These are phyloP conservation scores for Melanerpes aurifrons DNA, from an alignment of 2,113 vertebrate species.

Conservation along the genomic window DNA sequence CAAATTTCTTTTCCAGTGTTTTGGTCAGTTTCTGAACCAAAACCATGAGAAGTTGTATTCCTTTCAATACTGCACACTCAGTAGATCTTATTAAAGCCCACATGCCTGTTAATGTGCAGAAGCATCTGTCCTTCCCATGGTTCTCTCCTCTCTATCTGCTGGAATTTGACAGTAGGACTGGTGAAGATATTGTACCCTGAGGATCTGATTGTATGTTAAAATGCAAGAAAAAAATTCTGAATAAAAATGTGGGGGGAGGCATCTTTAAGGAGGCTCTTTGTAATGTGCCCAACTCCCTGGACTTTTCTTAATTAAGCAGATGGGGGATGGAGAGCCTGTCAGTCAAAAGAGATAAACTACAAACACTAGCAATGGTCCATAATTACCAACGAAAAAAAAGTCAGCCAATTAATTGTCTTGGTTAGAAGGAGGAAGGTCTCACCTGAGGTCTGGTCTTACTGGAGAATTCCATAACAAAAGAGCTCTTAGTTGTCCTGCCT, in stretches of 20 bases:
- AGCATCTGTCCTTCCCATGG: background rate
- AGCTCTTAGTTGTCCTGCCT: background rate
- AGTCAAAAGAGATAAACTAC: background rate
- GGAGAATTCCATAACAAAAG: background rate
- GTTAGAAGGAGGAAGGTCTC: background rate
- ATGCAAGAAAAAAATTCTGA: background rate
- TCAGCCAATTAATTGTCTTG: background rate
- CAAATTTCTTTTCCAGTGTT: slow-evolving; percentile 5
- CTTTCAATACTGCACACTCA: background rate
- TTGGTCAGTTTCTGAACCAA: background rate
- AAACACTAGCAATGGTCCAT: background rate
- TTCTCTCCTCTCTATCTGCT: background rate
- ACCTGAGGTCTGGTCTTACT: background rate
- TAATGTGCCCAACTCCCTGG: background rate
- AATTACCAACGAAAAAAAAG: background rate
- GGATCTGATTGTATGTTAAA: background rate
- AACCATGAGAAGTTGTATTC: background rate
- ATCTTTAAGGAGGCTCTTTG: background rate
- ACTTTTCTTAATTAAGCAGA: background rate
- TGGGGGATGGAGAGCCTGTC: background rate
- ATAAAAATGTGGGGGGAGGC: background rate
- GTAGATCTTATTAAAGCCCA: background rate
- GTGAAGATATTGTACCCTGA: background rate
- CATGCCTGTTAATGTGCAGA: background rate
- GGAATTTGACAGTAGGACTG: background rate